Evolutionary conservation across 2,888 invertebrate genomes (phyloP).

Genomic region (Gastrophysa polygoni): DNA sequence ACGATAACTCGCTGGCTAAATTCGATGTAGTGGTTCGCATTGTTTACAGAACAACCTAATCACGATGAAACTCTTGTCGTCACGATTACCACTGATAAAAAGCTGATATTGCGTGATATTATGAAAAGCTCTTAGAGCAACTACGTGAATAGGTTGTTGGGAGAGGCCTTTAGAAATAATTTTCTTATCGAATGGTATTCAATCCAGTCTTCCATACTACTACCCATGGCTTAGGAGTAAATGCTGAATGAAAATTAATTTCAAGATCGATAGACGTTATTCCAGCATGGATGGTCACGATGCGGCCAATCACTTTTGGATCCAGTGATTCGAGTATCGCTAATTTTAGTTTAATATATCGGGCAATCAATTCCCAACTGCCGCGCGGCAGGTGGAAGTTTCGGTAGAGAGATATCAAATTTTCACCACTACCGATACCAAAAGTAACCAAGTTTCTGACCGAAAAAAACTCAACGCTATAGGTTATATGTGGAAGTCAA

Average conservation of each 20-base stretch:
- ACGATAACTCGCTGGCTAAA: no score
- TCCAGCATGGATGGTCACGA: neutral
- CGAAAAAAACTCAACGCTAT: no score
- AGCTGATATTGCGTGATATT: slow-evolving; percentile 10
- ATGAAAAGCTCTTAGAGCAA: slow-evolving; percentile 6
- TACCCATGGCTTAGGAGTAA: neutral
- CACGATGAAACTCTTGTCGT: slow-evolving; percentile 10
- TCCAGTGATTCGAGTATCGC: neutral
- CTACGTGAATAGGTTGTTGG: neutral
- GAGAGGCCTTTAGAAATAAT: neutral
- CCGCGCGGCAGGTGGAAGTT: neutral
- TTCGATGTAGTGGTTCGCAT: slow-evolving; percentile 2
- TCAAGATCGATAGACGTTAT: neutral
- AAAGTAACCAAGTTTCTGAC: no score
- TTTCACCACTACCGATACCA: no score
- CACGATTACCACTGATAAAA: slow-evolving; percentile 10
- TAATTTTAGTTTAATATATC: neutral
- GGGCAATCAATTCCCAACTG: neutral
- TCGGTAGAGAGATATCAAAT: no score
- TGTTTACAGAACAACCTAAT: slow-evolving; percentile 13
- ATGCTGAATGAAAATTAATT: neutral
- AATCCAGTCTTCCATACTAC: neutral
- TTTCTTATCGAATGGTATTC: neutral
- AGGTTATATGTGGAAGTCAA: no score
- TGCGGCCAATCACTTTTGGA: neutral